Base-by-base conservation (phyloP, 1,140 invertebrate genomes). In the Bombus picipes region DNA sequence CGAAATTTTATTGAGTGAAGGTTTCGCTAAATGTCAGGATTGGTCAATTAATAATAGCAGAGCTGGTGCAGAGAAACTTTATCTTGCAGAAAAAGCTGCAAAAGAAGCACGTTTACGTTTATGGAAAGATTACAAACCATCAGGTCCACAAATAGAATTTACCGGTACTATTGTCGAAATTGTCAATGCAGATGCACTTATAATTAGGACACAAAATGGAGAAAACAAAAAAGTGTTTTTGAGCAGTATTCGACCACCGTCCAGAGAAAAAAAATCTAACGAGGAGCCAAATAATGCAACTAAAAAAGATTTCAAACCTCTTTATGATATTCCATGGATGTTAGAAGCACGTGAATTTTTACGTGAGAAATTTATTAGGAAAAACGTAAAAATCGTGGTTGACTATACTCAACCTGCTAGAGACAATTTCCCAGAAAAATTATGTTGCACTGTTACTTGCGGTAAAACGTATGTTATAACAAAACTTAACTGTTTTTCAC, bases 291-390 rank as follows among this genome's bases (percentile, higher is more conserved):
- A 97, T 92, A 94, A 96, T 53, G 94, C 96, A 12, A 95, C 96
- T 53, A 96, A 96, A 85, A 96, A 96, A 94, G 96, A 97, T 94
- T 97, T 97, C 92, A 96, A 98, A 85, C 98, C 98, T 3, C 96
- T 99, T 0, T 99, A 99, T 94, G 99, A 99, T 92, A 98, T 99
- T 92, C 99, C 99, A 12, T 99, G 98, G 96, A 98, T 99, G 98
- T 99, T 98, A 94, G 99, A 99, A 94, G 99, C 99, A 1, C 96
- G 99, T 85, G 99, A 99, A 96, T 99, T 98, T 93, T 95, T 99
- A 6, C 96, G 99, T 47, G 99, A 99, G 93, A 99, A 99, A 94
- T 96, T 99, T 1, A 98, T 99, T 93, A 98, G 99, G 5, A 99
- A 99, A 94, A 98, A 98, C 93, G 98, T 99, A 0, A 97, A 98